Base-by-base conservation (phyloP, 2,797 vertebrate genomes). In the Eospalax fontanierii region DNA sequence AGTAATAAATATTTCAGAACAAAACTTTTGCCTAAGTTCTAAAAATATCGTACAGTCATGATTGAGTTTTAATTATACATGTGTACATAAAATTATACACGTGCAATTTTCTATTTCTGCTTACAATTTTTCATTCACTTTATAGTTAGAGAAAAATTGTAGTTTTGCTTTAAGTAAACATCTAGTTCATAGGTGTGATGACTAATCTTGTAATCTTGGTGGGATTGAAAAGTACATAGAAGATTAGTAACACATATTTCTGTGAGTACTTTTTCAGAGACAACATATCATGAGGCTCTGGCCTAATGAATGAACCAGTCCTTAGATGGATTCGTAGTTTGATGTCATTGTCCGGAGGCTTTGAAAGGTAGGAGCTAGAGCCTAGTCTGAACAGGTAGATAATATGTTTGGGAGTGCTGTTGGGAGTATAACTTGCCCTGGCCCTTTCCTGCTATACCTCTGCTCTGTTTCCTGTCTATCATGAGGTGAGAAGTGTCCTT, bases 21-120 rank as follows among this genome's bases (percentile, higher is more conserved):
- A 35, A 46, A 28, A 81, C 33, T 38, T 76, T 87, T 16, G 35
- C 73, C 81, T 89, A 87, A 87, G 4, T 85, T 94, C 59, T 91
- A 86, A 90, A 82, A 15, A 73, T 92, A 89, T 75, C 19, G 21
- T 71, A 4, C 40, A 66, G 22, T 87, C 73, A 90, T 8, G 59
- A 6, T 40, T 81, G 61, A 70, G 15, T 84, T 78, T 91, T 76
- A 80, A 68, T 76, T 73, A 78, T 19, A 46, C 26, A 28, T 21
- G 26, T 33, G 78, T 35, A n/a, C 30, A 73, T 40, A 66, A 85
- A 57, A 85, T 30, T 78, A 43, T 14, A 59, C 21, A 57, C 16
- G 46, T 66, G 1, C 30, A 71, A 33, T 65, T 86, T 76, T 75
- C 73, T 65, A 22, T 43, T 79, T 93, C 35, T 63, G 43, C 75